Percentiles rank a stretch among this genome's conserved stretches.
These are phyloP conservation scores for Porites evermanni DNA, from an alignment of 92 coral and sea anemone genomes.

Conservation along the genomic window DNA sequence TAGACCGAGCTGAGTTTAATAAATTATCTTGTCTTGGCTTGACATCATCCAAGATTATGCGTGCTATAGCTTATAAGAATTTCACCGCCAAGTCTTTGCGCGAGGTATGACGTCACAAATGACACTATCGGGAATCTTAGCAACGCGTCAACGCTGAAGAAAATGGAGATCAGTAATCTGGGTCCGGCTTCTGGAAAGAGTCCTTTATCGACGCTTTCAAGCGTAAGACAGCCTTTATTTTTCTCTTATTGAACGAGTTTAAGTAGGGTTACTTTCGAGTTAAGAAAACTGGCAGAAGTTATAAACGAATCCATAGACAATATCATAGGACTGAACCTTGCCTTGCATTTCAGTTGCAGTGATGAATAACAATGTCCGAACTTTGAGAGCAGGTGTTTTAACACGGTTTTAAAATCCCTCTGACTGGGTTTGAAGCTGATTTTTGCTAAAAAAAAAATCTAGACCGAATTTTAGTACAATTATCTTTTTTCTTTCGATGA, in stretches of 20 bases:
- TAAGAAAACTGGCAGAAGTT: background rate
- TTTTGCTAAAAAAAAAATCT: background rate
- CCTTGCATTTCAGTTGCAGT: too few relatives aligned
- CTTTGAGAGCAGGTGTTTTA: too few relatives aligned
- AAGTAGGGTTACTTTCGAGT: background rate
- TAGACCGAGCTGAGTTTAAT: too few relatives aligned
- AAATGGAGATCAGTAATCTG: background rate
- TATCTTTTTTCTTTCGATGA: background rate
- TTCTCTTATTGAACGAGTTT: background rate
- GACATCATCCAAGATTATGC: too few relatives aligned
- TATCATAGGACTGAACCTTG: too few relatives aligned
- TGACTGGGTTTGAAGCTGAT: background rate
- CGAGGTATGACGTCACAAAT: slow-evolving; percentile 18
- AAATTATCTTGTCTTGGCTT: background rate
- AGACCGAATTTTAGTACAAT: background rate
- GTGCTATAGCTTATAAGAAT: background rate
- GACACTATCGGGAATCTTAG: background rate
- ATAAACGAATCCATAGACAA: background rate
- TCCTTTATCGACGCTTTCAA: background rate
- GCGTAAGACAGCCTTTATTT: background rate
- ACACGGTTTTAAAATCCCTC: too few relatives aligned
- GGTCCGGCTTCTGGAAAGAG: background rate
- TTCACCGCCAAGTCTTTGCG: background rate
- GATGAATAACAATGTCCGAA: too few relatives aligned
- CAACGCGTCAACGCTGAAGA: background rate